Base-by-base conservation (phyloP, 2,113 vertebrate genomes). In the Odontophorus gujanensis region DNA sequence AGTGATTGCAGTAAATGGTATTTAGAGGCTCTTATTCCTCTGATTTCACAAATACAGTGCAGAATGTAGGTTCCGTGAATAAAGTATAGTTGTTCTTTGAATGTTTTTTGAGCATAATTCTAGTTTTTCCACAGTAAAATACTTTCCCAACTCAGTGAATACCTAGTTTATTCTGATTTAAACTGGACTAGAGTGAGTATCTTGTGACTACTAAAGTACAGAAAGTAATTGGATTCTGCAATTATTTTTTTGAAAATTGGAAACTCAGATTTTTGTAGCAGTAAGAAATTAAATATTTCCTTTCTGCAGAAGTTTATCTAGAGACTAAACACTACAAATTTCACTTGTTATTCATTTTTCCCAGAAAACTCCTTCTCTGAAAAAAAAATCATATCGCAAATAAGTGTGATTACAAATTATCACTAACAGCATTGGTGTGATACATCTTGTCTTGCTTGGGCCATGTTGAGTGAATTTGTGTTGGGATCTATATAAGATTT, bases 311-410 rank as follows among this genome's bases (percentile, higher is more conserved):
- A 90, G 71, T 91, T 94, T 93, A 58, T 74, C 34, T 95, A 45
- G 55, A 90, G 57, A 83, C 24, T 36, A 91, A 95, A 89, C 84
- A 28, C 67, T 79, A 94, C 40, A 74, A 85, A 85, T 89, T 47
- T 91, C 66, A 94, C 95, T 94, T 90, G 90, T 95, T 96, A 82
- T 94, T 95, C 67, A 76, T 26, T 67, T 95, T 43, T 81, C n/a
- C 34, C 75, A 38, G 77, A 63, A 63, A 68, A 28, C 79, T 93
- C 87, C 66, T 95, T 40, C 55, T 96, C 59, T 77, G 34, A 42
- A 40, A 81, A 77, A 77, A 53, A 47, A 15, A 50, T 96, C 62
- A 84, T 89, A 87, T 72, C 81, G 76, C 85, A 69, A 81, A 13
- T 28, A 34, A 95, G 36, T 71, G 12, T 90, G 38, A 72, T 93